Conservation (phyloP, 2,888 invertebrate species). For the Heliconius sara region DNA sequence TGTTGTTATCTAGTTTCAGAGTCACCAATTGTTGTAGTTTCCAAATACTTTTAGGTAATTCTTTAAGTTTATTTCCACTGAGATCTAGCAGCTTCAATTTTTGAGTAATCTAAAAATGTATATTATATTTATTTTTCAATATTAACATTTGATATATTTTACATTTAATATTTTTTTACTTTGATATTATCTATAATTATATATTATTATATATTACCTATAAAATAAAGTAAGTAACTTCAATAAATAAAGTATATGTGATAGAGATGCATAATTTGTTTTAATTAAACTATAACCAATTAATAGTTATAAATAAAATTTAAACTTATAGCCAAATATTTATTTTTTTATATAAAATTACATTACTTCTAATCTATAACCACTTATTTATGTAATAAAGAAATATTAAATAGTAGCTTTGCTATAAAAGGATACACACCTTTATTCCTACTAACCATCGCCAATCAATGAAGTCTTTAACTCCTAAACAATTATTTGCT, state of each 20-base stretch:
- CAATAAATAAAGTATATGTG: neutral
- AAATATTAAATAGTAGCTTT: neutral
- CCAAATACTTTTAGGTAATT: constrained; percentile 86
- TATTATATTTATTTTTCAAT: constrained; percentile 21
- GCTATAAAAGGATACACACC: constrained; percentile 53
- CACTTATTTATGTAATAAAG: neutral
- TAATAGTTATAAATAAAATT: neutral
- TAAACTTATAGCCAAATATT: neutral
- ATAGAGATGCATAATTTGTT: neutral
- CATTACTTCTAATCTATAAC: neutral
- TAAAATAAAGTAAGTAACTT: neutral
- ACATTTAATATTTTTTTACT: neutral
- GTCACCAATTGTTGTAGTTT: constrained; percentile 85
- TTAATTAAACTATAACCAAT: neutral
- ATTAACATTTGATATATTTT: neutral
- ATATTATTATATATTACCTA: neutral
- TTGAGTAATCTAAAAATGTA: constrained; percentile 69
- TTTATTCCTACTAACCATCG: constrained; percentile 85
- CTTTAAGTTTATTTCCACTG: constrained; percentile 82
- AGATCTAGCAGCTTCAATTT: constrained; percentile 86
- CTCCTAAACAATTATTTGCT: constrained; percentile 86
- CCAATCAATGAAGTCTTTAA: constrained; percentile 84
- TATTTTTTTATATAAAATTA: neutral
- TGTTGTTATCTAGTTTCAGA: constrained; percentile 86
- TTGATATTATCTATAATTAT: neutral